Base-by-base conservation (phyloP, 2,113 vertebrate species). In the Phalacrocorax pelagicus region DNA sequence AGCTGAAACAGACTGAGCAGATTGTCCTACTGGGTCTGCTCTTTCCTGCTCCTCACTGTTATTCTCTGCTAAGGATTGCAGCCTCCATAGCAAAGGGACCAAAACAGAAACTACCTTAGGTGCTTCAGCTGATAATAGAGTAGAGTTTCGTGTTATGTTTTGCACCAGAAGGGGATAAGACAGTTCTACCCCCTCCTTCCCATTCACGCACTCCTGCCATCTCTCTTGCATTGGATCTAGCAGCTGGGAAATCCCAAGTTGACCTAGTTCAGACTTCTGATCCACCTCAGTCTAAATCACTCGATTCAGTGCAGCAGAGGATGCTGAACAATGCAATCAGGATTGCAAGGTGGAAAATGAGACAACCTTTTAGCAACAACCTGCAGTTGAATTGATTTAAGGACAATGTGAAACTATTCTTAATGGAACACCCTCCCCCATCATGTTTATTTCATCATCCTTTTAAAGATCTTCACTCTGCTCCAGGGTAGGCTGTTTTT, bases 1-100 rank as follows among this genome's bases (percentile, higher is more conserved):
- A 85, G 44, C 23, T 34, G 38, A 32, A 86, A 36, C 23, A 36
- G 18, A 8, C 71, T 0, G 0, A 61, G 10, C 38, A 27, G 52
- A 52, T 5, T 57, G 30, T 18, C 27, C 19, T 21, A 69, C 14
- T 29, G 8, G 5, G 17, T 72, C 26, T 49, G 38, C 69, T 51
- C 10, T 24, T 77, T 54, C 70, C 47, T 38, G 9, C 2, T 52
- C 26, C 66, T 72, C 38, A 27, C 15, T 44, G 18, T 44, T 36
- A 42, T 7, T 54, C 62, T 72, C 54, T 26, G 30, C 34, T 72
- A 65, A 61, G 32, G 34, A 82, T 2, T 90, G 47, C 49, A 77
- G 20, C 30, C 46, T 86, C 47, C 51, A 30, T 0, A 52, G 51
- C 36, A 65, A 73, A 86, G 46, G 73, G 36, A 80, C 27, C 23